Base-by-base conservation (phyloP, 1,140 invertebrate species). In the Drosophila orena region DNA sequence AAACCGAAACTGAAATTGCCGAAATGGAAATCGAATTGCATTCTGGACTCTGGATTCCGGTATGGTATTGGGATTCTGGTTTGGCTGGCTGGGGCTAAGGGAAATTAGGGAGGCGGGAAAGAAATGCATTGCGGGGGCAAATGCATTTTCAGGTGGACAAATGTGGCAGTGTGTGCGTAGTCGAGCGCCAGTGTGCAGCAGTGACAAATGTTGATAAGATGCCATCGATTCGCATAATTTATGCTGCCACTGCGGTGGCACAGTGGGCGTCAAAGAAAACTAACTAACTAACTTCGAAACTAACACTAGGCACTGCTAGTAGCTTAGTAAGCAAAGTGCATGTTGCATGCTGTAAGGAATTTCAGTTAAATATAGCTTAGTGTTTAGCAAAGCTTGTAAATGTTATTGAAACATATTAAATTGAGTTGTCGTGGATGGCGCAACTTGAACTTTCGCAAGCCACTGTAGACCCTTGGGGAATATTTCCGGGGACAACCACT, bases 141-240 rank as follows among this genome's bases (percentile, higher is more conserved):
- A 50, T 54, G 50, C 66, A 55, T 52, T 46, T 55, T 42, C 47
- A 61, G 55, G 49, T 54, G 56, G 55, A 60, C 66, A 40, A 24
- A 47, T 40, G 40, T 35, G 49, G 17, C 56, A 11, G 7, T 40
- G 49, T 11, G 34, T 58, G 61, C 40, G 54, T 15, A 37, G 27
- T 35, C 37, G 57, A 34, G 49, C 17, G 50, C 10, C 35, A 38
- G 40, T 15, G 49, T 27, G 46, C 44, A 40, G 68, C 57, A 71
- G 58, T 72, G 69, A 75, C 59, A 75, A 75, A 76, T 76, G 73
- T 74, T 66, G 70, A 74, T 76, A 76, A 76, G 73, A 74, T 74
- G 73, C 59, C 70, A 76, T 66, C 60, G 70, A 74, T 74, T 73
- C 70, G 40, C 73, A 76, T 76, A 64, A 76, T 74, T 76, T 74